Conservation (phyloP, 2,888 invertebrate genomes). For the Drosophila neotestacea region DNA sequence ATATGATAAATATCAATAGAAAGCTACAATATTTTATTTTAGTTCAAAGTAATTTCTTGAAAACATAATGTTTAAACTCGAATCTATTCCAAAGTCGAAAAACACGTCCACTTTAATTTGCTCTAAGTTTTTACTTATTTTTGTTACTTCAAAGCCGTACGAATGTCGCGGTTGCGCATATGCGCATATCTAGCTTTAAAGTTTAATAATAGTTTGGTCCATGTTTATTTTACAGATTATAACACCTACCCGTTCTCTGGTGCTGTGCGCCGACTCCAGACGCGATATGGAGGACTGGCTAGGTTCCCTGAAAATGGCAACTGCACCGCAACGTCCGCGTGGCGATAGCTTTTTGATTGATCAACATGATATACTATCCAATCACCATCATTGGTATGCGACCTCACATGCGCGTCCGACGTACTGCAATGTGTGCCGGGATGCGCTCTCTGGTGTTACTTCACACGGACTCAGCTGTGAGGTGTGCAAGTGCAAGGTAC, state of each 20-base stretch:
- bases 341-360: slow-evolving; percentile 87
- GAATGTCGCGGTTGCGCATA: no score
- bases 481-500: slow-evolving; percentile 98
- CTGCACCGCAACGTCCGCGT: slow-evolving; percentile 83
- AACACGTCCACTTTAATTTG: no score
- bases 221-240: slow-evolving; percentile 85
- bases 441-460: slow-evolving; percentile 96
- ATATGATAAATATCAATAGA: no score
- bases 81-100: no score
- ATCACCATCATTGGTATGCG: slow-evolving; percentile 93
- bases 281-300: slow-evolving; percentile 98
- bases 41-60: no score
- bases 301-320: slow-evolving; percentile 91
- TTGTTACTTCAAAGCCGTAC: no score
- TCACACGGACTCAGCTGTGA: slow-evolving; percentile 98
- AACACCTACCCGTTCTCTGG: slow-evolving; percentile 91
- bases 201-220: not conserved
- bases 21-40: no score
- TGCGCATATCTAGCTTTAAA: no score
- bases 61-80: no score
- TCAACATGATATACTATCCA: slow-evolving; percentile 89
- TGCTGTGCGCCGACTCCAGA: slow-evolving; percentile 92
- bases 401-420: slow-evolving; percentile 97
- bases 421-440: slow-evolving; percentile 98
- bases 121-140: no score